phyloP scores from a whole-genome alignment of 2,797 vertebrate species.

The Anniella stebbinsi region DNA sequence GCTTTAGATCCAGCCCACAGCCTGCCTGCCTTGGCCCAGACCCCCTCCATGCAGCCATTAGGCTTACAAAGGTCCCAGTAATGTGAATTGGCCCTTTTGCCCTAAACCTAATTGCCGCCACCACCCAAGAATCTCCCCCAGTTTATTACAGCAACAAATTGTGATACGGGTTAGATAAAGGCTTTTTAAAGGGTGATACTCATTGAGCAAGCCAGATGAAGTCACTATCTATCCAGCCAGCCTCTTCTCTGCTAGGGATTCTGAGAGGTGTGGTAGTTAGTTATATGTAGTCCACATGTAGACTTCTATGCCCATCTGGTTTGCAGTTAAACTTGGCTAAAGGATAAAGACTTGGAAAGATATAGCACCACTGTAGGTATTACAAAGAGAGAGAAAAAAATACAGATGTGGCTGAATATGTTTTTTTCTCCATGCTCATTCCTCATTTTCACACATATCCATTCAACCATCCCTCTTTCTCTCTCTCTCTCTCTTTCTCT shows the following conservation, averaged over 20 bases:
- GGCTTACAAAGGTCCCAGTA: no score
- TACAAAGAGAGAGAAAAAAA: not conserved
- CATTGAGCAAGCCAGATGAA: not conserved
- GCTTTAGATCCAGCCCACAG: no score
- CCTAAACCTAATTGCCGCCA: no score
- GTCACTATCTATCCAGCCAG: not conserved
- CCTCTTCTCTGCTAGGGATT: conserved; percentile 1
- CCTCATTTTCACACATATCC: not conserved
- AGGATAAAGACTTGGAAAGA: not conserved
- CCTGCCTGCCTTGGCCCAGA: no score
- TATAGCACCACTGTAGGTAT: not conserved
- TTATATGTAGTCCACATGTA: not conserved
- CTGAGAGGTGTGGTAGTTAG: not conserved
- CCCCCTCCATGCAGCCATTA: no score
- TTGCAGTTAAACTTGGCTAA: conserved; percentile 5
- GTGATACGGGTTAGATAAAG: not conserved
- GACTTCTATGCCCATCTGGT: not conserved
- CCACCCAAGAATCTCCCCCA: no score
- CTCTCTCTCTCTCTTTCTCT: no score
- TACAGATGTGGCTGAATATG: not conserved
- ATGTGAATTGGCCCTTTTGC: no score
- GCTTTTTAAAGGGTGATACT: not conserved
- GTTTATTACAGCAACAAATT: no score
- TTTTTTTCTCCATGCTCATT: not conserved
- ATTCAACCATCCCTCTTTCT: not conserved